Conservation (phyloP, 2,797 vertebrate genomes). For the Pseudocheirus occidentalis region DNA sequence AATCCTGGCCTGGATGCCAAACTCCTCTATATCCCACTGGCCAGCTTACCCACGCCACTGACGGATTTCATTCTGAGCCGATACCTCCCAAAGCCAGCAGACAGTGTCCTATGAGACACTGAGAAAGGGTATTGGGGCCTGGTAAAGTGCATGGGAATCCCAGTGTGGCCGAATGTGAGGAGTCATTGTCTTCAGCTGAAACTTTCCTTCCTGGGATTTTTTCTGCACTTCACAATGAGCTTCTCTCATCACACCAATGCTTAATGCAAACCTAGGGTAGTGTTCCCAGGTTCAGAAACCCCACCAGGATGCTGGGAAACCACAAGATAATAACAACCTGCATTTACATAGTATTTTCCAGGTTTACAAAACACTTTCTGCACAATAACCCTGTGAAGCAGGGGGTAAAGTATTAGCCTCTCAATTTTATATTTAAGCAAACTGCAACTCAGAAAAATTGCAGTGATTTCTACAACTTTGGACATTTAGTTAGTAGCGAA, state of each 20-base stretch:
- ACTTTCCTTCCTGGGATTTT: neutral
- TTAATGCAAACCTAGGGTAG: constrained; percentile 1
- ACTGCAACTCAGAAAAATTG: neutral
- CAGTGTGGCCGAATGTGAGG: neutral
- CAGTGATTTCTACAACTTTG: neutral
- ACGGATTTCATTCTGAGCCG: constrained; percentile 81
- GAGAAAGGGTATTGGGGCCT: neutral
- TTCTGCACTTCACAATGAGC: constrained; percentile 27
- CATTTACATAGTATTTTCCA: neutral
- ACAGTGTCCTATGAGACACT: constrained; percentile 28
- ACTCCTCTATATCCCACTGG: constrained; percentile 89
- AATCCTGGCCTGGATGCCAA: constrained; percentile 92
- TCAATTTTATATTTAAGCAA: neutral
- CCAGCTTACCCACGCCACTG: constrained; percentile 89
- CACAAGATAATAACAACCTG: neutral
- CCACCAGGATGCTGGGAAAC: neutral
- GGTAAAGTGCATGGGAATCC: neutral
- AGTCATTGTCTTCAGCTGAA: neutral
- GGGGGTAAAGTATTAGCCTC: neutral
- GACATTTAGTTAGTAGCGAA: neutral
- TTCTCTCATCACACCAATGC: neutral
- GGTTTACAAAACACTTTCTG: neutral
- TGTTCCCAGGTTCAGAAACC: constrained; percentile 8
- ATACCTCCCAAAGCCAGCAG: constrained; percentile 60
- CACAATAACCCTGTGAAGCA: neutral